Evolutionary conservation across 1,140 invertebrate genomes (phyloP), one percentile per base, ranked within the genome.

Genomic region (Orchesella cincta): DNA sequence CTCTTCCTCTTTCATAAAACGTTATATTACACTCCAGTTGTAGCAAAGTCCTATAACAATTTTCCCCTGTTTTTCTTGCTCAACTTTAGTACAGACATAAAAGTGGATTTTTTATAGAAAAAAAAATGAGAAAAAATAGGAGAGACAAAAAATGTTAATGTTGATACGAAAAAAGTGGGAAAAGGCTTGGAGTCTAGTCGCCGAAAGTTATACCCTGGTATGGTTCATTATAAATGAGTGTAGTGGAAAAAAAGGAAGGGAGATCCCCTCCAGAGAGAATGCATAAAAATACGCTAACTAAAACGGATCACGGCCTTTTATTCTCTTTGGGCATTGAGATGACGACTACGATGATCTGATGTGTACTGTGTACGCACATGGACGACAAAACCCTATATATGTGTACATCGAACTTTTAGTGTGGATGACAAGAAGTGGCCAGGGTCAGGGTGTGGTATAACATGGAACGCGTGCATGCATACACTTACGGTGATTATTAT

Each of bases 281-380:
- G 52, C 12, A 23, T 57, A 57, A 57, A 57, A 57, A 57, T 57
- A 23, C 23, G 52, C 23, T 57, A 57, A 57, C 12, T 57, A 57
- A 57, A 57, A 57, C 52, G 52, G 52, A 57, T 57, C 52, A 57
- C 52, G 52, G 52, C 52, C 52, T 57, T 57, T 57, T 57, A 57
- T 57, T 57, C 52, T 23, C 52, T 57, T 57, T 57, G 52, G 52
- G 12, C 52, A 57, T 57, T 57, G 8, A n/a, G 8, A 14, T 57
- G 12, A 57, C 23, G 52, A 57, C 23, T 8, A 57, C 52, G 52
- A 57, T 57, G 52, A 26, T 57, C 3, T 3, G 8, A n/a, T 57
- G 14, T 57, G 23, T 18, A 18, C 8, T 18, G 12, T 18, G 23
- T 57, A n/a, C 23, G 52, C 23, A 5, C 14, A 3, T 18, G 12